Evolutionary conservation across 1,140 invertebrate species (phyloP), one percentile per base, ranked within the genome.

Genomic region (Grapholita molesta): DNA sequence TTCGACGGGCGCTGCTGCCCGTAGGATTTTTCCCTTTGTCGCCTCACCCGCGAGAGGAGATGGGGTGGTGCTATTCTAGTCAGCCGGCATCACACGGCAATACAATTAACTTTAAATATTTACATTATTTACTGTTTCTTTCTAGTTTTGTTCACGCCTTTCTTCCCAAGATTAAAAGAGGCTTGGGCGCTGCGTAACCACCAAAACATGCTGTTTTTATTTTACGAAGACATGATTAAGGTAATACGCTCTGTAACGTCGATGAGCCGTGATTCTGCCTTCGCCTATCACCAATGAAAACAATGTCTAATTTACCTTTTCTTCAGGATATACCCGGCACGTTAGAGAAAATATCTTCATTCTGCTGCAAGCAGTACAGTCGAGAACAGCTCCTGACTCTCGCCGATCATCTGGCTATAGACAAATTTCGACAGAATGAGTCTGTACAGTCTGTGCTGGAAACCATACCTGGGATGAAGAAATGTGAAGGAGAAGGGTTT

Each of bases 181-280:
- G 12, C 42, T n/a, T 48, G 42, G 42, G 42, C 1, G 2, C 6
- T 12, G 7, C 48, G 93, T 71, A 66, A 95, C 66, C 86, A 95
- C 72, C 82, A 92, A 6, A 96, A 96, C 83, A 76, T 96, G 9
- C 77, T 96, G 0, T 96, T 96, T 75, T 76, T 96, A 8, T 95
- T 95, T 76, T 97, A 96, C 78, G 96, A 97, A 86, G 94, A 96
- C 68, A 94, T 96, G 91, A 86, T 92, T 64, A 89, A 91, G 71
- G 94, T 18, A 48, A 48, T 48, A 2, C n/a, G n/a, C n/a, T n/a
- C n/a, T 2, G 5, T 2, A 8, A 32, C 5, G 9, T 6, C 8
- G 8, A 33, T 11, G 32, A 32, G 6, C 2, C 28, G 28, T 28
- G 28, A 32, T 9, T 32, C 7, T n/a, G n/a, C n/a, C n/a, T n/a